Evolutionary conservation across 2,797 vertebrate genomes (phyloP).

Genomic region (Synaphobranchus kaupii): DNA sequence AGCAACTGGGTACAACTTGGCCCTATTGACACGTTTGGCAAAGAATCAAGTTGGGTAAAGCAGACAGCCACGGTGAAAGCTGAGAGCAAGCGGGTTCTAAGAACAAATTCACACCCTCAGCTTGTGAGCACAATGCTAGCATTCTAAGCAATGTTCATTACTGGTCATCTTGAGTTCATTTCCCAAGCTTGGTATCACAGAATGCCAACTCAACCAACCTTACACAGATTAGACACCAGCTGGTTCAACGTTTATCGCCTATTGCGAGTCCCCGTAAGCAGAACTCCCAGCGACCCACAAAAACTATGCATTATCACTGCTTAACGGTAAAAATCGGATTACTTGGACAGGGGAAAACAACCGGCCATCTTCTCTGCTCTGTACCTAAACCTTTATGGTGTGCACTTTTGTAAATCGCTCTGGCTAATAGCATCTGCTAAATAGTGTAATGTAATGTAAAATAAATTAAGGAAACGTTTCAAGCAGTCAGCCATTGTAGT

Average conservation of each 20-base stretch:
- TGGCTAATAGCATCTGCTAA: background rate
- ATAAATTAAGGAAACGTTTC: background rate
- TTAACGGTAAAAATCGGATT: background rate
- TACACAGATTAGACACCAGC: background rate
- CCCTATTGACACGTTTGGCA: background rate
- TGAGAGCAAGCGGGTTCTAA: background rate
- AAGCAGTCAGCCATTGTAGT: background rate
- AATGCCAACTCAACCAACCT: background rate
- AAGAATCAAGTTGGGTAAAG: background rate
- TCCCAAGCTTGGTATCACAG: background rate
- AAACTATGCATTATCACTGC: background rate
- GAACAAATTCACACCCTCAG: background rate
- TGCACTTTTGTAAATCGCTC: no score
- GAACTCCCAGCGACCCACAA: background rate
- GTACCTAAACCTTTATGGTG: background rate
- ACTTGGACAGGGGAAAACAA: background rate
- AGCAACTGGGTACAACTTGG: background rate
- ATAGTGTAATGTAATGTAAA: background rate
- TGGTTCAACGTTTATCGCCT: background rate
- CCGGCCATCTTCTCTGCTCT: background rate
- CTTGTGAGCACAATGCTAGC: background rate
- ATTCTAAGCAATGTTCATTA: background rate
- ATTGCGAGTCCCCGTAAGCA: background rate
- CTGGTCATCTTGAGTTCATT: background rate
- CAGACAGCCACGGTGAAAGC: background rate